Evolutionary conservation across 1,140 invertebrate genomes (phyloP).

Genomic region (Formica selysi): DNA sequence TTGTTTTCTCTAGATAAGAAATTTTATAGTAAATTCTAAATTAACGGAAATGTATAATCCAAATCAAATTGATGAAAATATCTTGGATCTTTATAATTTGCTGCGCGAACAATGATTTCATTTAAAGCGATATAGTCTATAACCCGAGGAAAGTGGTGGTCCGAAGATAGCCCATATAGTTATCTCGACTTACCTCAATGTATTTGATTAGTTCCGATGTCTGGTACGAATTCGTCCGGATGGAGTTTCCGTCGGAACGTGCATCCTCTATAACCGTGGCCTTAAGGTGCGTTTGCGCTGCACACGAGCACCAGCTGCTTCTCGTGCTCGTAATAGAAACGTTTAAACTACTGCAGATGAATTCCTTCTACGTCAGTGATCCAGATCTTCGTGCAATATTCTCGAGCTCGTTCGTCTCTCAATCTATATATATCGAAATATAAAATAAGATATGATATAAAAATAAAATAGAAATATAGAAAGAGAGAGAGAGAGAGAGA

Average conservation of each 20-base stretch:
- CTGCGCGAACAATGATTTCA: not conserved
- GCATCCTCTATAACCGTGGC: slow-evolving; percentile 45
- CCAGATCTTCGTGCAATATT: slow-evolving; percentile 15
- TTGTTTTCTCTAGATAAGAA: not conserved
- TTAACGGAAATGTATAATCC: not conserved
- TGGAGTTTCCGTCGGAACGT: slow-evolving; percentile 38
- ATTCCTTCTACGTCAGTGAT: slow-evolving; percentile 28
- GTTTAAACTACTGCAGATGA: slow-evolving; percentile 37
- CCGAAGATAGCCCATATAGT: not conserved
- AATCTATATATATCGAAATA: not conserved
- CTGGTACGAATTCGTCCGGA: slow-evolving; percentile 39
- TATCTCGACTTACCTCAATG: slow-evolving; percentile 13
- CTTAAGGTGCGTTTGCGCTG: slow-evolving; percentile 42
- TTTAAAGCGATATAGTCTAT: not conserved
- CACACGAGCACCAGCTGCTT: slow-evolving; percentile 36
- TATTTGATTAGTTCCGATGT: slow-evolving; percentile 52
- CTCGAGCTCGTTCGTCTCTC: slow-evolving; percentile 6
- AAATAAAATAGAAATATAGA: not conserved
- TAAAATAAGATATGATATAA: slow-evolving; percentile 15
- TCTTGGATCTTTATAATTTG: not conserved
- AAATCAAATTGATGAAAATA: not conserved
- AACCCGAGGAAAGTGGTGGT: not conserved
- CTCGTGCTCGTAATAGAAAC: slow-evolving; percentile 36
- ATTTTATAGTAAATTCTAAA: not conserved
- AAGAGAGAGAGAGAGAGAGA: too few species aligned